A percentile compares a stretch with the other conserved stretches of the same genome.
phyloP scores from a whole-genome alignment of 1,140 invertebrate species.

The Eciton burchellii region DNA sequence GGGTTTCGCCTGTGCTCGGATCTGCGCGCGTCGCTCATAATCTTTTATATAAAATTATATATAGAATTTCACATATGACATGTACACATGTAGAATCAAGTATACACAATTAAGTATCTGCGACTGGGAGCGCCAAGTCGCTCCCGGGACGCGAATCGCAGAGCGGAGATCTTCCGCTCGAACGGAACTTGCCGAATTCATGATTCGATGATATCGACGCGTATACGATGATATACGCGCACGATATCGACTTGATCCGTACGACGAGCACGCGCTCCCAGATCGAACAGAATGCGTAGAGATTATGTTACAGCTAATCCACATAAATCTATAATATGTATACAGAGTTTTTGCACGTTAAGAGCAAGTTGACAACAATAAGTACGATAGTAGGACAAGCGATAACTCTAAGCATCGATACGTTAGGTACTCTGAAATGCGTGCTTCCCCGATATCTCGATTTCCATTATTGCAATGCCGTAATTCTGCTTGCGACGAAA shows the following conservation, averaged over 20 bases:
- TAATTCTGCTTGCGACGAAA: slow-evolving; percentile 56
- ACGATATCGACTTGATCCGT: background rate
- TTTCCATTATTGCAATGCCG: slow-evolving; percentile 7
- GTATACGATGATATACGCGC: too few relatives aligned
- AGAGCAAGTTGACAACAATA: slow-evolving; percentile 77
- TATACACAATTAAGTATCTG: slow-evolving; percentile 68
- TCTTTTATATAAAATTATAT: slow-evolving; percentile 77
- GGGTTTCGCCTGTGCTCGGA: slow-evolving; percentile 18
- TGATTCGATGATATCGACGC: too few relatives aligned
- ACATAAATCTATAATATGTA: slow-evolving; percentile 74
- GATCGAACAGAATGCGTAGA: slow-evolving; percentile 29
- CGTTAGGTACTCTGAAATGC: slow-evolving; percentile 57
- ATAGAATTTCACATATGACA: slow-evolving; percentile 50
- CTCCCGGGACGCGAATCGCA: background rate
- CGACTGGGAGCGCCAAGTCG: background rate
- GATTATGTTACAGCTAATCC: slow-evolving; percentile 67
- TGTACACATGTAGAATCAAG: slow-evolving; percentile 66
- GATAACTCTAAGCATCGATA: slow-evolving; percentile 63
- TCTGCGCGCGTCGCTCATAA: slow-evolving; percentile 55
- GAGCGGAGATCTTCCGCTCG: too few relatives aligned
- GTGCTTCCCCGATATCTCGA: slow-evolving; percentile 2
- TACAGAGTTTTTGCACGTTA: slow-evolving; percentile 68
- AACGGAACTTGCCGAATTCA: too few relatives aligned
- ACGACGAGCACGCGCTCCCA: slow-evolving; percentile 1
- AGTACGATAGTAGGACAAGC: slow-evolving; percentile 72